These are phyloP conservation scores for Emydura subglobosa DNA, from an alignment of 2,113 vertebrate genomes.

Conservation along the genomic window DNA sequence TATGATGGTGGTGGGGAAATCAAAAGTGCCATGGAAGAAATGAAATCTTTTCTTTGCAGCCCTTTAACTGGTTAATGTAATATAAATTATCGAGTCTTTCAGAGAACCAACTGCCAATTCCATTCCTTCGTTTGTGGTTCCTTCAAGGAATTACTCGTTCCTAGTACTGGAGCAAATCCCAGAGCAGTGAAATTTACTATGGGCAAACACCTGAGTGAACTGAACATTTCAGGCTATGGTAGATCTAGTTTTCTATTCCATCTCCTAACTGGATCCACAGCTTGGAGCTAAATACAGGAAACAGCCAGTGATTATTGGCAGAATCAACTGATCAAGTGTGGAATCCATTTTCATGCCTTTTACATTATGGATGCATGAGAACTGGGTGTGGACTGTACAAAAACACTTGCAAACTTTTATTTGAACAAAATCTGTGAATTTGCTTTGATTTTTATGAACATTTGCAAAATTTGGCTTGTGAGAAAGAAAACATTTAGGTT, in stretches of 20 bases:
- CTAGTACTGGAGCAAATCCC: conserved; percentile 1
- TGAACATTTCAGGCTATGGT: not conserved
- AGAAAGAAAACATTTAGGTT: not conserved
- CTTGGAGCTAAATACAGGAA: not conserved
- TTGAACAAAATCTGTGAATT: not conserved
- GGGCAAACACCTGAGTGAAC: not conserved
- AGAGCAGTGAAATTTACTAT: not conserved
- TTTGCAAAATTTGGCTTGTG: not conserved
- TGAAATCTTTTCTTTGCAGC: conserved; percentile 47
- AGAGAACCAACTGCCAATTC: not conserved
- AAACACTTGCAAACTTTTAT: not conserved
- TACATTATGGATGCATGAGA: not conserved
- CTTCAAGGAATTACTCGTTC: not conserved
- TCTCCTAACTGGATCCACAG: not conserved
- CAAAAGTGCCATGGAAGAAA: conserved; percentile 59
- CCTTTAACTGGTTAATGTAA: conserved; percentile 52
- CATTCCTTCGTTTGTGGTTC: not conserved
- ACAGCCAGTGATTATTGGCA: not conserved
- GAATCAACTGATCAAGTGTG: not conserved
- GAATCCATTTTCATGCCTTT: not conserved
- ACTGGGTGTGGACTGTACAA: not conserved
- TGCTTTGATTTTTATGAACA: not conserved
- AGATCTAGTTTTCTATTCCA: not conserved
- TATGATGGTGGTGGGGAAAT: conserved; percentile 47
- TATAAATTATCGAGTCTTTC: not conserved